These are phyloP conservation scores for Motacilla alba DNA, from an alignment of 2,113 vertebrate species.

Conservation along the genomic window DNA sequence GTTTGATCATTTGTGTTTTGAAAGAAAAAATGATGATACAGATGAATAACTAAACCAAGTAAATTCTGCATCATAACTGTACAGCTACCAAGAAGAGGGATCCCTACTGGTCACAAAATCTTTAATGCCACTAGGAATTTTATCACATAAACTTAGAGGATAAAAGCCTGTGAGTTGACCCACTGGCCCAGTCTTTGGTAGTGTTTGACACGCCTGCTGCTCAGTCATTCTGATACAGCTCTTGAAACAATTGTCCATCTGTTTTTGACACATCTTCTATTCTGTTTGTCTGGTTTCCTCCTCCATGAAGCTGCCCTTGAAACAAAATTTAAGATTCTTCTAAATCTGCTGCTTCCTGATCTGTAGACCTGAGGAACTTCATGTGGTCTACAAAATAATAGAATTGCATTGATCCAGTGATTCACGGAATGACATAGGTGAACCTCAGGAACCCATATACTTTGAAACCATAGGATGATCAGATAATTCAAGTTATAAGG, in stretches of 20 bases:
- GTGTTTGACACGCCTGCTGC: neutral
- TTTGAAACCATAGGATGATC: neutral
- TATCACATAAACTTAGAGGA: neutral
- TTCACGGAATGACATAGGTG: neutral
- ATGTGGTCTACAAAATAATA: neutral
- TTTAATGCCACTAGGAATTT: neutral
- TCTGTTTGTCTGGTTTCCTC: neutral
- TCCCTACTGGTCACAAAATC: neutral
- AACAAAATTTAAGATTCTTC: neutral
- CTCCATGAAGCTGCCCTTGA: neutral
- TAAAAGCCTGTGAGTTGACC: neutral
- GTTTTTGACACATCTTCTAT: neutral
- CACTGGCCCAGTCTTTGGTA: neutral
- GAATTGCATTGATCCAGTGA: neutral
- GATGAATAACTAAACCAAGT: neutral
- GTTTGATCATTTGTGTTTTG: neutral
- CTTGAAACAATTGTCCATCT: neutral
- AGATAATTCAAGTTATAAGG: neutral
- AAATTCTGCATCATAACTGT: neutral
- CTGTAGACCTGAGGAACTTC: neutral
- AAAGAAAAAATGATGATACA: neutral
- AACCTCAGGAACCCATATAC: neutral
- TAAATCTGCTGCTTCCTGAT: neutral
- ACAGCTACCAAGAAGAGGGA: neutral
- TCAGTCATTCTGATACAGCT: neutral